Base-by-base conservation (phyloP, 2,888 invertebrate genomes). In the Molorchus minor region DNA sequence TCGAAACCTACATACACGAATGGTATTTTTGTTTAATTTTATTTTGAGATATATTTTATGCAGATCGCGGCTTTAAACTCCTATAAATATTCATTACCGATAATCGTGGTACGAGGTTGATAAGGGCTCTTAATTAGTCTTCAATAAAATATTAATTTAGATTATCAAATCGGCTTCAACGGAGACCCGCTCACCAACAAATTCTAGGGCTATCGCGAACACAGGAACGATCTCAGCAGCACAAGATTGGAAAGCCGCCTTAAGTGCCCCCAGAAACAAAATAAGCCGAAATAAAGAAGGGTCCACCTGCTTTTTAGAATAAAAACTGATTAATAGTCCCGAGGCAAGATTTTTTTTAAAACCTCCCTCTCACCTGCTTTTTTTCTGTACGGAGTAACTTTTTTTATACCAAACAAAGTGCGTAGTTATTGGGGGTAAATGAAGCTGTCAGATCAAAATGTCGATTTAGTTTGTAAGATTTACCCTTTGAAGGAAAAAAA, bases 121-220 rank as follows among this genome's bases (percentile, higher is more conserved):
- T 74, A 75, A 74, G 66, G 62, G 55, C 71, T 64, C 65, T 74
- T 75, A 75, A 75, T 75, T 75, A 73, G 71, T 65, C 64, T 65
- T 53, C 70, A 71, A 69, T 71, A 68, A 72, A 73, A 71, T n/a
- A n/a, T 70, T 71, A 72, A 74, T 71, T 72, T 66, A 69, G 68
- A 68, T 69, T 69, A 69, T 66, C 60, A 45, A 58, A 67, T 62
- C 65, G 51, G 53, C 55, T 58, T 52, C 29, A 55, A 61, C 40
- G 63, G 64, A 59, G 65, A 71, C 69, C 71, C 65, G 69, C 69
- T 70, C 59, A 25, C 41, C 52, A 44, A 67, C 67, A 65, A 71
- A 69, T 72, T 64, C 66, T 68, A 57, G 21, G 56, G 65, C 63
- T 72, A 70, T 71, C 71, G 65, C 54, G 56, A 70, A 73, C 71